Percentiles rank a stretch among this genome's conserved stretches.
Evolutionary conservation across 2,797 vertebrate species (phyloP).

Genomic region (Crocidura indochinensis): DNA sequence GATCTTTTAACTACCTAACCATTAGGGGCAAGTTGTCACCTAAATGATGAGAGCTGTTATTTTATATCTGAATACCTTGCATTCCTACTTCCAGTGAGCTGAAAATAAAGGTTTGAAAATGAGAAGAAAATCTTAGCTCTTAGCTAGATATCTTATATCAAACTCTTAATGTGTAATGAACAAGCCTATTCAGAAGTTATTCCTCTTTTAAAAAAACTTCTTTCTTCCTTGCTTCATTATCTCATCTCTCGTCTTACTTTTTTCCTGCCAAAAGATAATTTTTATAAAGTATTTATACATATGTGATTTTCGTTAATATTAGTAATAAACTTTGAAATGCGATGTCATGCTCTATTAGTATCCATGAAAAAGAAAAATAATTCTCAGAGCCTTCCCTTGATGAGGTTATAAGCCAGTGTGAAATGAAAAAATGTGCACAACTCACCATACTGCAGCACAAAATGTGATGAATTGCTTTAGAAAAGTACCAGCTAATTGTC

Average conservation of each 20-base stretch:
- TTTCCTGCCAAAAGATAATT: conserved; percentile 5
- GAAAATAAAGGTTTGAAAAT: conserved; percentile 70
- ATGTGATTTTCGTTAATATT: background rate
- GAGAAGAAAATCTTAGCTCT: conserved; percentile 48
- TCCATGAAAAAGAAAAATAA: background rate
- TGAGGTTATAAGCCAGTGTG: background rate
- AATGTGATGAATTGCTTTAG: background rate
- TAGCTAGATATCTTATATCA: conserved; percentile 51
- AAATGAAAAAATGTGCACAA: background rate
- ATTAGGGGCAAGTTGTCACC: conserved; percentile 70
- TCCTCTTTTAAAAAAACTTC: no score
- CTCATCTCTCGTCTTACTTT: no score
- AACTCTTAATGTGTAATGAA: conserved; percentile 11
- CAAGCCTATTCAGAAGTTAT: background rate
- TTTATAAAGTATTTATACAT: conserved; percentile 55
- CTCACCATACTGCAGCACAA: background rate
- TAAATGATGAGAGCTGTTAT: conserved; percentile 66
- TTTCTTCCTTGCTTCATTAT: background rate
- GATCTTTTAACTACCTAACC: conserved; percentile 72
- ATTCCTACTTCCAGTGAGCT: conserved; percentile 7
- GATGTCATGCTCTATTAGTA: background rate
- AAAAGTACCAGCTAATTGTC: background rate
- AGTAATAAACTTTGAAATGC: background rate
- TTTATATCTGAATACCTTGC: conserved; percentile 39
- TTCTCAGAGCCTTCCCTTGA: background rate